Evolutionary conservation across 2,797 vertebrate species (phyloP).

Genomic region (Spinus pinus): DNA sequence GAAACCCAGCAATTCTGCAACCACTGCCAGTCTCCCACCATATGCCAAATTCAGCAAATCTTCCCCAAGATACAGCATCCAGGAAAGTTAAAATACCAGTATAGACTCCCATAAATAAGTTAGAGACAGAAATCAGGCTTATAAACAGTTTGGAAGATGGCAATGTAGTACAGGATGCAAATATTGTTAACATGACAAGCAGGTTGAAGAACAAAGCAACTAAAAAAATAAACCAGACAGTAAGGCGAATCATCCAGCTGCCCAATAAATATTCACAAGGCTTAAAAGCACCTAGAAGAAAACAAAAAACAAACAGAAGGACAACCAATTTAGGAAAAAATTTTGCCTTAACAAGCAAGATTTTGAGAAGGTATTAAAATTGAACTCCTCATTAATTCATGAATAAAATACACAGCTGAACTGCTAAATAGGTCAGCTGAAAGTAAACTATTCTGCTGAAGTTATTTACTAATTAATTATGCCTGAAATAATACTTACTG

Average conservation of each 20-base stretch:
- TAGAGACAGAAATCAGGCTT: constrained; percentile 89
- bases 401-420: constrained; percentile 16
- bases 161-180: constrained; percentile 77
- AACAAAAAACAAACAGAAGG: constrained; percentile 3
- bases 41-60: constrained; percentile 91
- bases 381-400: neutral
- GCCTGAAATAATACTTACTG: constrained; percentile 34
- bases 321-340: constrained; percentile 12
- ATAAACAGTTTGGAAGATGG: constrained; percentile 87
- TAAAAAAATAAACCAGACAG: constrained; percentile 98
- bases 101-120: constrained; percentile 92
- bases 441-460: constrained; percentile 34
- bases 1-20: constrained; percentile 87
- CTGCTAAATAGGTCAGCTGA: constrained; percentile 16
- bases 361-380: constrained; percentile 18
- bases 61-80: constrained; percentile 92
- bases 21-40: constrained; percentile 95
- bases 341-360: neutral
- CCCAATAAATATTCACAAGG: constrained; percentile 95
- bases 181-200: constrained; percentile 88
- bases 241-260: constrained; percentile 99
- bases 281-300: constrained; percentile 90
- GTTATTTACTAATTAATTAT: constrained; percentile 53
- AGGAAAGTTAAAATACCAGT: constrained; percentile 87
- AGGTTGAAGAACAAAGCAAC: constrained; percentile 92